Evolutionary conservation across 2,113 vertebrate species (phyloP).

Genomic region (Propithecus coquereli): DNA sequence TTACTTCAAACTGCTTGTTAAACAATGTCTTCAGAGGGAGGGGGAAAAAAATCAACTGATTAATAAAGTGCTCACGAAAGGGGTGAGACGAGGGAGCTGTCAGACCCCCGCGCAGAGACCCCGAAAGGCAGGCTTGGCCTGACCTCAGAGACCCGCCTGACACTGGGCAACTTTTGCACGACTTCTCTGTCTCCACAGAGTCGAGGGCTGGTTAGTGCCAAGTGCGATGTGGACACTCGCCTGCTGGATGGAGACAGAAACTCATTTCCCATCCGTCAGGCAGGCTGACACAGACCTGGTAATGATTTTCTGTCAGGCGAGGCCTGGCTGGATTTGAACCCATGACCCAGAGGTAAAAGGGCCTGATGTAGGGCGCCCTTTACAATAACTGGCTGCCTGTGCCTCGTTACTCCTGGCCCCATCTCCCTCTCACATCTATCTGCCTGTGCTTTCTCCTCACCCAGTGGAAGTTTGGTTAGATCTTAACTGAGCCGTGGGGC

Average conservation of each 20-base stretch:
- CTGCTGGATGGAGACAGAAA: slow-evolving; percentile 38
- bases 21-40: neutral
- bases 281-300: neutral
- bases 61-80: neutral
- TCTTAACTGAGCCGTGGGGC: neutral
- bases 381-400: neutral
- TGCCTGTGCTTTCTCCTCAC: neutral
- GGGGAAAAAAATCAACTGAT: neutral
- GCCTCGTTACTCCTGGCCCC: neutral
- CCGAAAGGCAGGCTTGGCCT: neutral
- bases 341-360: slow-evolving; percentile 63
- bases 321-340: slow-evolving; percentile 66
- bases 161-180: fast-evolving
- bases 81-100: neutral
- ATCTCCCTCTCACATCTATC: neutral
- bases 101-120: neutral
- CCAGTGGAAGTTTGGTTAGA: neutral
- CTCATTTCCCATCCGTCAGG: slow-evolving; percentile 55
- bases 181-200: neutral
- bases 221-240: slow-evolving; percentile 40
- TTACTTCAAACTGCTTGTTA: neutral
- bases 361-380: neutral
- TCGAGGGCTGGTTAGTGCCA: slow-evolving; percentile 21
- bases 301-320: slow-evolving; percentile 73
- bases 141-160: neutral